Evolutionary conservation across 1,140 invertebrate species (phyloP).

Genomic region (Luehdorfia chinensis): DNA sequence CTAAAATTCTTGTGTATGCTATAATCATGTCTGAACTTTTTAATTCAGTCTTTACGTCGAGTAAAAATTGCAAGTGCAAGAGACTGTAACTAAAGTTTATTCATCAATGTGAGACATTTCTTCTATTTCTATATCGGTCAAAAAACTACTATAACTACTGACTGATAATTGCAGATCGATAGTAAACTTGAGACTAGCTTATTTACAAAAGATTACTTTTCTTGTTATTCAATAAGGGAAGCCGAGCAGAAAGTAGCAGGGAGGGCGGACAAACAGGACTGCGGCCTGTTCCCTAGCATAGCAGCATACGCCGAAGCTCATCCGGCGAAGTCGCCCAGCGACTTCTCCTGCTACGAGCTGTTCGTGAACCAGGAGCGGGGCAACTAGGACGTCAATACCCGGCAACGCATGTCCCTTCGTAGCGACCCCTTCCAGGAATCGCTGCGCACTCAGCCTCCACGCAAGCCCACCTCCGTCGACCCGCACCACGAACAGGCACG

Average conservation of each 20-base stretch:
- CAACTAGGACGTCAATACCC: constrained; percentile 90
- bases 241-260: constrained; percentile 88
- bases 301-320: constrained; percentile 81
- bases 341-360: constrained; percentile 93
- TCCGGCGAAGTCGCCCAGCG: constrained; percentile 90
- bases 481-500: constrained; percentile 79
- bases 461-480: constrained; percentile 70
- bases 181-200: no score
- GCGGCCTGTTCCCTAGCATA: no score
- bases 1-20: no score
- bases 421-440: constrained; percentile 87
- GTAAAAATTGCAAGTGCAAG: no score
- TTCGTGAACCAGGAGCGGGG: constrained; percentile 92
- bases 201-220: constrained; percentile 11
- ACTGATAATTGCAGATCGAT: no score
- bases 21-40: no score
- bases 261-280: constrained; percentile 83
- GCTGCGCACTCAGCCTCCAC: constrained; percentile 88
- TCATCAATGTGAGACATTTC: no score
- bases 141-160: no score
- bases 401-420: constrained; percentile 93
- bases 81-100: no score
- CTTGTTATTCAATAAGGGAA: constrained; percentile 81
- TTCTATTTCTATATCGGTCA: no score
- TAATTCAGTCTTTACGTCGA: no score